phyloP scores from a whole-genome alignment of 2,797 vertebrate species.

The Thaleichthys pacificus region DNA sequence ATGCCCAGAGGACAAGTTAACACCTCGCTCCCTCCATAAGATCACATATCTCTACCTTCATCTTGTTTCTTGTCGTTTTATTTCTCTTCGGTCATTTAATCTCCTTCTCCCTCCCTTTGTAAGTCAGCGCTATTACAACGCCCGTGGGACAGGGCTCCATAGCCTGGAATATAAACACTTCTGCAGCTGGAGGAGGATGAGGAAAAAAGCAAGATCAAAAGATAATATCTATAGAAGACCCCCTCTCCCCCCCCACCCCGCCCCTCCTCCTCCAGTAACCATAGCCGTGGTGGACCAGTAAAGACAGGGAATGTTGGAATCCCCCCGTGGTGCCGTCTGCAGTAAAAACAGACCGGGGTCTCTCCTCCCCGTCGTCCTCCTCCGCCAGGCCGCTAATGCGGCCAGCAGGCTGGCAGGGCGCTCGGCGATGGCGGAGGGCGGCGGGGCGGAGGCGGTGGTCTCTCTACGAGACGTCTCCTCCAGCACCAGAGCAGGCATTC shows the following conservation, averaged over 20 bases:
- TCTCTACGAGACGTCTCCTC: conserved; percentile 10
- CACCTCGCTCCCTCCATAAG: conserved; percentile 32
- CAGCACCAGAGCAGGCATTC: background rate
- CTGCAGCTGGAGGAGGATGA: conserved; percentile 51
- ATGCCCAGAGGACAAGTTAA: conserved; percentile 38
- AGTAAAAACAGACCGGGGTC: conserved; percentile 16
- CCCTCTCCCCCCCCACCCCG: background rate
- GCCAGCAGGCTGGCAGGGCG: conserved; percentile 31
- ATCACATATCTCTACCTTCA: conserved; percentile 36
- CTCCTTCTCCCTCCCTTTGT: conserved; percentile 36
- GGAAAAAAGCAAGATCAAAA: conserved; percentile 34
- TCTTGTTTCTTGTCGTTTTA: conserved; percentile 33
- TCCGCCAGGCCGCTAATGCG: conserved; percentile 23
- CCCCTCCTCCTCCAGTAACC: conserved; percentile 33
- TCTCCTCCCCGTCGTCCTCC: conserved; percentile 3
- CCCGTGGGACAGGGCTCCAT: conserved; percentile 46
- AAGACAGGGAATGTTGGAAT: conserved; percentile 22
- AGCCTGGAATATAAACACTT: conserved; percentile 59
- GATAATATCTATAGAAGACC: conserved; percentile 44
- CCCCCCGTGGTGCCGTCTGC: conserved; percentile 28
- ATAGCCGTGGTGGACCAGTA: conserved; percentile 41
- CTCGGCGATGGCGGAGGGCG: too few species aligned
- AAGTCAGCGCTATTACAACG: conserved; percentile 47
- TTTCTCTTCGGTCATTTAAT: conserved; percentile 42
- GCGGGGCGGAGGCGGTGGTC: conserved; percentile 33